These are phyloP conservation scores for Dynastes grantii DNA, from an alignment of 2,888 invertebrate species.

Conservation along the genomic window DNA sequence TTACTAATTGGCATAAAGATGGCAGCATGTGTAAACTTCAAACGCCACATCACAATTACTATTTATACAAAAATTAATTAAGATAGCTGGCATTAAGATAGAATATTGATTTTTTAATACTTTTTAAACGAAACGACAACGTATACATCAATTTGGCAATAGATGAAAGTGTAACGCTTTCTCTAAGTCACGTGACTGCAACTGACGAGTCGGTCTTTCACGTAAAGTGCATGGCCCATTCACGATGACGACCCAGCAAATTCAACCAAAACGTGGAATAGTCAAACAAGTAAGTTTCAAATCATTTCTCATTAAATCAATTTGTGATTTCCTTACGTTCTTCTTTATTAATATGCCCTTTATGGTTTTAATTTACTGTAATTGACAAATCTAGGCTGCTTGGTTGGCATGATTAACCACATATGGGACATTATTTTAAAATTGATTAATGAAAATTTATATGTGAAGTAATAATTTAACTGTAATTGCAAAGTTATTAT, in stretches of 20 bases:
- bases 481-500: slow-evolving; percentile 21
- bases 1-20: slow-evolving; percentile 6
- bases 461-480: slow-evolving; percentile 4
- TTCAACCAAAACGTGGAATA: slow-evolving; percentile 72
- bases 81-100: background rate
- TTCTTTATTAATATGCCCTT: background rate
- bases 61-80: slow-evolving; percentile 39
- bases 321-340: background rate
- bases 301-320: background rate
- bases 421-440: slow-evolving; percentile 55
- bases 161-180: slow-evolving; percentile 58
- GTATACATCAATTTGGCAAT: slow-evolving; percentile 11
- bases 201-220: slow-evolving; percentile 53
- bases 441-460: slow-evolving; percentile 49
- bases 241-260: slow-evolving; percentile 70
- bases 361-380: slow-evolving; percentile 33
- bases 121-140: background rate
- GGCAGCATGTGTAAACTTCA: slow-evolving; percentile 21
- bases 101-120: slow-evolving; percentile 26
- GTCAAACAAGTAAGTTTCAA: slow-evolving; percentile 75
- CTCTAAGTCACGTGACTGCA: slow-evolving; percentile 63
- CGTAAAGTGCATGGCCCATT: slow-evolving; percentile 71
- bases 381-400: slow-evolving; percentile 57
- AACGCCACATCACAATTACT: slow-evolving; percentile 46
- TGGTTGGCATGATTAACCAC: slow-evolving; percentile 64